Evolutionary conservation across 2,797 vertebrate species (phyloP).

Genomic region (Phataginus tricuspis): DNA sequence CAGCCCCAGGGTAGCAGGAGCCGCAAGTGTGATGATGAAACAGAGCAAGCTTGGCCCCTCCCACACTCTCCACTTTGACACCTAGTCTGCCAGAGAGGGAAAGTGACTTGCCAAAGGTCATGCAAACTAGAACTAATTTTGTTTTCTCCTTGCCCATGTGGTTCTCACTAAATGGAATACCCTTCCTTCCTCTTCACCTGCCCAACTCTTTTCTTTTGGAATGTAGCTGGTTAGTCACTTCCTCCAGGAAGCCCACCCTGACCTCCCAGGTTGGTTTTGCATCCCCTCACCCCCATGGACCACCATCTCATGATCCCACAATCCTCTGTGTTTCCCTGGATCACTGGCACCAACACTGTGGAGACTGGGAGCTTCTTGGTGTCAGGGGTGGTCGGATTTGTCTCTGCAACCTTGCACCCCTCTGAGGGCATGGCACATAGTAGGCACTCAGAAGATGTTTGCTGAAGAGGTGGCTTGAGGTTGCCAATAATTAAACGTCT

Average conservation of each 20-base stretch:
- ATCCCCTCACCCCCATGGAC: rapidly evolving
- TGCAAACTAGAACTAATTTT: not conserved
- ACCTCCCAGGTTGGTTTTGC: not conserved
- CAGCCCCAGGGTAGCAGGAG: not conserved
- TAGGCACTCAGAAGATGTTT: not conserved
- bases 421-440: not conserved
- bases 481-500: not conserved
- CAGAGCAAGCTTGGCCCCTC: not conserved
- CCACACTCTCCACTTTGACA: not conserved
- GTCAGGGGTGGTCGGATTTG: not conserved
- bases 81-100: no score
- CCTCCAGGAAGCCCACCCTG: not conserved
- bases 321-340: not conserved
- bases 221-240: not conserved
- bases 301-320: no score
- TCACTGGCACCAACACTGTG: not conserved
- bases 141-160: not conserved
- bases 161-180: not conserved
- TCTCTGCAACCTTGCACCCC: not conserved
- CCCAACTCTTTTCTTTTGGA: not conserved
- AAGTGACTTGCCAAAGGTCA: no score
- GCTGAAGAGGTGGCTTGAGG: not conserved
- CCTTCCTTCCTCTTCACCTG: not conserved
- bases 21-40: not conserved
- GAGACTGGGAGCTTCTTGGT: not conserved